Base-by-base conservation (phyloP, 1,140 invertebrate species). In the Caenorhabditis brenneri region DNA sequence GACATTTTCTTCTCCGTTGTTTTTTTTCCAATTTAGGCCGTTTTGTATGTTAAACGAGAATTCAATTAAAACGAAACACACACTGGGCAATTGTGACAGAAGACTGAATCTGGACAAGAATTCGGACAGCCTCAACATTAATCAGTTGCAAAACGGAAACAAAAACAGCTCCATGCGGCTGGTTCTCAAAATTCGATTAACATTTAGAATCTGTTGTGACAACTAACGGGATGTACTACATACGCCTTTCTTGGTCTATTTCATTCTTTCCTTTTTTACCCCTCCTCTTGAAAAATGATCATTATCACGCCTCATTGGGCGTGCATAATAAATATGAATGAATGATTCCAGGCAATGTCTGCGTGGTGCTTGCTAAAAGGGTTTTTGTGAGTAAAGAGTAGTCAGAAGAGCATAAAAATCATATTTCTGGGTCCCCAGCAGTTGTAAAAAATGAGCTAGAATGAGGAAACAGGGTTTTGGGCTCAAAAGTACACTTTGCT, bases 241-340 rank as follows among this genome's bases (percentile, higher is more conserved):
- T 36, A n/a, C 60, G 33, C 16, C 27, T 24, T 29, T 29, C 29
- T 58, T 58, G 33, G 16, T 29, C 29, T 29, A 9, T 29, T 65
- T 1, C 24, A 55, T 55, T 55, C 24, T 55, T 65, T 10, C 36
- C 22, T 65, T 42, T 74, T 74, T 42, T 74, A n/a, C 10, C 10
- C 29, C 65, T 46, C 12, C n/a, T 24, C 16, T 27, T 74, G n/a
- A 42, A 42, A 74, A 74, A 39, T 74, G 65, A 74, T 74, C 22
- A 74, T 74, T 65, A 65, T 65, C 33, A 65, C 58, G 65, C 65
- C 36, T 74, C 65, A 74, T 74, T 74, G 65, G 36, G 33, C 15
- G 65, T 74, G 36, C 65, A 74, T 74, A 74, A 74, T 74, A 74
- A 74, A 42, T 74, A 36, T 29, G 65, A 74, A 74, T 74, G 65